Percentiles rank a stretch among this genome's conserved stretches.
These are phyloP conservation scores for Cephus cinctus DNA, from an alignment of 1,140 invertebrate species.

Conservation along the genomic window DNA sequence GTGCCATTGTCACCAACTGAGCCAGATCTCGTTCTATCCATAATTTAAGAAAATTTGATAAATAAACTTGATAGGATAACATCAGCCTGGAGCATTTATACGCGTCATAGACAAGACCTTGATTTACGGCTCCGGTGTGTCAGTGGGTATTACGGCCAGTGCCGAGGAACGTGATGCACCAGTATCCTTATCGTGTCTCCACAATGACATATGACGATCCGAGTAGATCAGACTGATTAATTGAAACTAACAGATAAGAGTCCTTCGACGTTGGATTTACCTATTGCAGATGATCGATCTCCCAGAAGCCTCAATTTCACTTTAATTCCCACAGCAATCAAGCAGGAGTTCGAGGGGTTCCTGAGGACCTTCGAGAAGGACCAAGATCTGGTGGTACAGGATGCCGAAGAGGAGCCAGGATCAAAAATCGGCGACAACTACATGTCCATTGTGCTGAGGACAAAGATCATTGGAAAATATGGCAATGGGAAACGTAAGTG, in stretches of 20 bases:
- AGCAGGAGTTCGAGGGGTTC: constrained; percentile 23
- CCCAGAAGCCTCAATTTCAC: not conserved
- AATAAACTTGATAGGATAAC: too few relatives aligned
- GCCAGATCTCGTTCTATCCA: too few relatives aligned
- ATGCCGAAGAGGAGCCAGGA: constrained; percentile 31
- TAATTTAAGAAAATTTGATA: too few relatives aligned
- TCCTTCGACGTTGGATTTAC: too few relatives aligned
- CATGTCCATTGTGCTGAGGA: constrained; percentile 42
- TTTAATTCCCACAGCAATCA: constrained; percentile 21
- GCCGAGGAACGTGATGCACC: constrained; percentile 16
- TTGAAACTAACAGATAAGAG: too few relatives aligned
- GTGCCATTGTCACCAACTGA: too few relatives aligned
- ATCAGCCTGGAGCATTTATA: not conserved
- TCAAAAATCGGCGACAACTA: constrained; percentile 47
- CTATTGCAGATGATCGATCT: not conserved
- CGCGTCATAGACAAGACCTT: constrained; percentile 4
- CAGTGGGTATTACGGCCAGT: constrained; percentile 36
- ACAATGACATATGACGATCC: constrained; percentile 5
- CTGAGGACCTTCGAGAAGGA: constrained; percentile 41
- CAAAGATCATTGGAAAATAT: constrained; percentile 28
- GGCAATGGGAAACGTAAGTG: constrained; percentile 40
- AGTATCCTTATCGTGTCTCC: not conserved
- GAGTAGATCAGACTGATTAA: constrained; percentile 1
- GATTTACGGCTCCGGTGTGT: constrained; percentile 19
- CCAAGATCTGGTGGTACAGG: constrained; percentile 29